Base-by-base conservation (phyloP, 2,113 vertebrate genomes). In the Pterocles burchelli region DNA sequence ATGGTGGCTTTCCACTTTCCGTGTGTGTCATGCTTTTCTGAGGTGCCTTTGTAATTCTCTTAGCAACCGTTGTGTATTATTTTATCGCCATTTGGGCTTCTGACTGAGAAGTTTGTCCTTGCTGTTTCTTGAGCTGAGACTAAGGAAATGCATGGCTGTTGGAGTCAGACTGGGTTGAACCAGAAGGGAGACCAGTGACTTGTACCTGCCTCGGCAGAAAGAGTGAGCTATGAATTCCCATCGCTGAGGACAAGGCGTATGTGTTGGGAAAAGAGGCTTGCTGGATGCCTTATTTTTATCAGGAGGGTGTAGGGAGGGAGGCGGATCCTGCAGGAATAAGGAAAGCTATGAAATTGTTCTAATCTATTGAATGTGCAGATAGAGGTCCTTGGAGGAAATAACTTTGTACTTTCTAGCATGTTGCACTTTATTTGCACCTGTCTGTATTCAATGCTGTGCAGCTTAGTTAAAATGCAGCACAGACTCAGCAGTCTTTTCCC, bases 181-280 rank as follows among this genome's bases (percentile, higher is more conserved):
- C 22, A 18, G 58, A 29, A 13, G 43, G 34, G 28, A 74, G 33
- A 67, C 31, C 36, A 57, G 52, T 1, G 9, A 51, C 19, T 8
- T 59, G 49, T 9, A 45, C 9, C 10, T 68, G 10, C 41, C 28
- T 25, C 1, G 0, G 11, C 3, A 14, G 57, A 6, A n/a, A 29
- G 7, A 48, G 33, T 5, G 7, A 41, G 28, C 4, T 5, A 5
- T 86, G 75, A n/a, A 46, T 29, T 66, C 28, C 46, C 45, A 3
- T 33, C 4, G 0, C 25, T 49, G 71, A 72, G 49, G 33, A 52
- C 7, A 22, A 31, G 31, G 54, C 74, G 5, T 29, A 9, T 31
- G 15, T 36, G 5, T 17, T 45, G 28, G 20, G 36, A 49, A 8
- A 54, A 49, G 10, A 65, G 11, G 41, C 17, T 66, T 0, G 0